Conservation (phyloP, 1,140 invertebrate genomes). For the Drosophila pseudoananassae region DNA sequence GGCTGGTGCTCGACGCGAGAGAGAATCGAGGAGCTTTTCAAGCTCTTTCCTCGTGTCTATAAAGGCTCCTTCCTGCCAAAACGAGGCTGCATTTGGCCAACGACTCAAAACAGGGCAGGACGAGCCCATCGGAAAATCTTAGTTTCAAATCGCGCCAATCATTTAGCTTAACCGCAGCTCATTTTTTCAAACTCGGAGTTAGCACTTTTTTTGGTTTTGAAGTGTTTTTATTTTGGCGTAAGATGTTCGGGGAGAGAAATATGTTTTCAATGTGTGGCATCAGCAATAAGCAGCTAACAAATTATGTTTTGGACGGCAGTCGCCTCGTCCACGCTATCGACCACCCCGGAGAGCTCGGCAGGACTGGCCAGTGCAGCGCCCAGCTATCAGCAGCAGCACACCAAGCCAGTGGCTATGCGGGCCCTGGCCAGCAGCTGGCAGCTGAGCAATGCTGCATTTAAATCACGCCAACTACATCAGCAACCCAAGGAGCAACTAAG, state of each 20-base stretch:
- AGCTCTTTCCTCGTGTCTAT: constrained; percentile 31
- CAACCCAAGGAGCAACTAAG: constrained; percentile 9
- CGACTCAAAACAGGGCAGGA: constrained; percentile 3
- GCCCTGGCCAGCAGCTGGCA: constrained; percentile 51
- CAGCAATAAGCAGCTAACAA: too few species aligned
- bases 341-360: constrained; percentile 23
- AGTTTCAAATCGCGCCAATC: background rate
- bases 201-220: background rate
- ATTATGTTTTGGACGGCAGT: constrained; percentile 64
- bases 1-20: constrained; percentile 4
- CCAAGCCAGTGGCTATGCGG: constrained; percentile 35
- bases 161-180: background rate
- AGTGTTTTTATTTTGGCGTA: constrained; percentile 1
- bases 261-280: background rate
- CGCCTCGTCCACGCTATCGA: constrained; percentile 48
- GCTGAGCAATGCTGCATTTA: constrained; percentile 41
- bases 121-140: background rate
- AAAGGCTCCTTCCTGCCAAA: constrained; percentile 20
- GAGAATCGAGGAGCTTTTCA: constrained; percentile 17
- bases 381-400: constrained; percentile 53
- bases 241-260: constrained; percentile 13
- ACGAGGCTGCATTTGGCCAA: constrained; percentile 36
- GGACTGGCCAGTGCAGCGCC: constrained; percentile 54
- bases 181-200: background rate
- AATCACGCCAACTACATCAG: constrained; percentile 28